Evolutionary conservation across 2,797 vertebrate species (phyloP).

Genomic region (Austrolebias charrua): DNA sequence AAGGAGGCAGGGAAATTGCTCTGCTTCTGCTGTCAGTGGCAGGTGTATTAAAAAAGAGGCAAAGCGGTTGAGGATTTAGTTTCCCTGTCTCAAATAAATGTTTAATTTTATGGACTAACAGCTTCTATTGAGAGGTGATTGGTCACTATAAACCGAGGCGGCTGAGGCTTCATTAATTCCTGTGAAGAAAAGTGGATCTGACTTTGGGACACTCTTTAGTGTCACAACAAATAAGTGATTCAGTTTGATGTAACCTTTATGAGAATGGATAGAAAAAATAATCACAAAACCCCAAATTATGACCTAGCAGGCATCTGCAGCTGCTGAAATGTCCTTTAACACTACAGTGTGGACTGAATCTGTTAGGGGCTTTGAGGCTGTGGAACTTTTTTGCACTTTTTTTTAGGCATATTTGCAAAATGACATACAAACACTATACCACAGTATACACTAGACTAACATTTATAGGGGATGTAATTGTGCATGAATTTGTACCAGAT

Average conservation of each 20-base stretch:
- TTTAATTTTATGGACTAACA: slow-evolving; percentile 43
- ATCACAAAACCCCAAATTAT: slow-evolving; percentile 15
- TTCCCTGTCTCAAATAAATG: slow-evolving; percentile 37
- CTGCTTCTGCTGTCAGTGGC: slow-evolving; percentile 23
- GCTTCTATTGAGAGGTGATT: slow-evolving; percentile 26
- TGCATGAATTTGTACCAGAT: too few species aligned
- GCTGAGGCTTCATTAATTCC: slow-evolving; percentile 23
- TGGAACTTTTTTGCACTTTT: too few species aligned
- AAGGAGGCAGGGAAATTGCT: slow-evolving; percentile 30
- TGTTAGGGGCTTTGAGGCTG: not conserved
- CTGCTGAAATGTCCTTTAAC: slow-evolving; percentile 33
- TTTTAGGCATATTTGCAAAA: too few species aligned
- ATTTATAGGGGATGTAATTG: too few species aligned
- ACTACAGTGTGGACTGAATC: slow-evolving; percentile 18
- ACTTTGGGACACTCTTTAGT: slow-evolving; percentile 5
- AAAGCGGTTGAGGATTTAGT: slow-evolving; percentile 23
- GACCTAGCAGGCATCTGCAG: slow-evolving; percentile 34
- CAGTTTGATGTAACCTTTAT: slow-evolving; percentile 6
- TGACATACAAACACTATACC: too few species aligned
- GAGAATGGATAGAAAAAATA: not conserved
- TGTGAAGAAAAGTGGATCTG: slow-evolving; percentile 19
- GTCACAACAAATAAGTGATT: slow-evolving; percentile 21
- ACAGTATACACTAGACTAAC: too few species aligned
- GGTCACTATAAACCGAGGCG: slow-evolving; percentile 35
- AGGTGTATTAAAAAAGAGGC: slow-evolving; percentile 25